A percentile compares a stretch with the other conserved stretches of the same genome.
phyloP scores from a whole-genome alignment of 2,888 invertebrate species.

The Acanthopleura granulata region DNA sequence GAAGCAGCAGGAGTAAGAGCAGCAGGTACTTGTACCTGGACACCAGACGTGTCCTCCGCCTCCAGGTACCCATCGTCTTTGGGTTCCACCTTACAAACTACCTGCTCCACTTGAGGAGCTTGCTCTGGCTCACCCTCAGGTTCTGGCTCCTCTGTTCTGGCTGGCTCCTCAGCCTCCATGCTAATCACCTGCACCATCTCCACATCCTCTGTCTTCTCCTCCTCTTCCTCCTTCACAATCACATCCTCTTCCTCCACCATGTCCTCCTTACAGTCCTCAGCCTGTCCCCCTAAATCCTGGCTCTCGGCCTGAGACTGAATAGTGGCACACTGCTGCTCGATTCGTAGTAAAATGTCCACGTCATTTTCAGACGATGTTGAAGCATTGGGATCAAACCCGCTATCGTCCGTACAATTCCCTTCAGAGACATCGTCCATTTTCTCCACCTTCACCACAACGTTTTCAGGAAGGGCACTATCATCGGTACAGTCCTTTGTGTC shows the following conservation, averaged over 20 bases:
- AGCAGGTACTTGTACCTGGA: too few relatives aligned
- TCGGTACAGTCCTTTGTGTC: not conserved
- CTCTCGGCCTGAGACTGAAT: slow-evolving; percentile 63
- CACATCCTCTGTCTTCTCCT: slow-evolving; percentile 7
- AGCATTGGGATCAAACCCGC: slow-evolving; percentile 14
- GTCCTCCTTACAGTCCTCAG: slow-evolving; percentile 14
- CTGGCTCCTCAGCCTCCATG: not conserved
- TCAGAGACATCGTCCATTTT: slow-evolving; percentile 6
- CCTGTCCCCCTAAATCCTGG: slow-evolving; percentile 20
- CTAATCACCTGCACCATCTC: slow-evolving; percentile 25
- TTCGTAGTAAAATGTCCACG: slow-evolving; percentile 70
- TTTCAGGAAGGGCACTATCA: slow-evolving; percentile 11
- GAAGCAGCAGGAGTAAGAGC: too few relatives aligned
- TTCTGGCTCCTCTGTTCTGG: not conserved
- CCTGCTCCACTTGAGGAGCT: too few relatives aligned
- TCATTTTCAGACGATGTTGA: slow-evolving; percentile 24
- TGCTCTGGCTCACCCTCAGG: not conserved
- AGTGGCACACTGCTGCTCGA: slow-evolving; percentile 72
- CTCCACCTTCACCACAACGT: slow-evolving; percentile 4
- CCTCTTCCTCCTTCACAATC: slow-evolving; percentile 22
- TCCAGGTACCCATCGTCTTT: too few relatives aligned
- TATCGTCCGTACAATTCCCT: slow-evolving; percentile 13
- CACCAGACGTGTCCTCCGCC: too few relatives aligned
- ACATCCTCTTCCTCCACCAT: slow-evolving; percentile 11
- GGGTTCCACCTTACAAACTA: too few relatives aligned